A percentile compares a stretch with the other conserved stretches of the same genome.
phyloP scores from a whole-genome alignment of 2,113 vertebrate species.

The Perognathus longimembris region DNA sequence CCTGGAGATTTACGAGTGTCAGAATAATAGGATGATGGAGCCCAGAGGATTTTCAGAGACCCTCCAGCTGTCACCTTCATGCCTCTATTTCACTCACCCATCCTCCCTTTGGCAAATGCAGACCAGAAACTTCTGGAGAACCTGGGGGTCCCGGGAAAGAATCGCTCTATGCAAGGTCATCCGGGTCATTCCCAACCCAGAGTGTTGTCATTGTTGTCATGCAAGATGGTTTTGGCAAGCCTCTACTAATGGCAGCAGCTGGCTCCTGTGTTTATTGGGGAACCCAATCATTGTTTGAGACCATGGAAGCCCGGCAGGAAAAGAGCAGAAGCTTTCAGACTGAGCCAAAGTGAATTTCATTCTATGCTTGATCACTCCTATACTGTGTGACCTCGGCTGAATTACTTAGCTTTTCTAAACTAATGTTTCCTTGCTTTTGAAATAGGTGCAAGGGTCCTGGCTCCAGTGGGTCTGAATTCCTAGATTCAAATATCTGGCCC shows the following conservation, averaged over 20 bases:
- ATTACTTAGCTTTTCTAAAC: neutral
- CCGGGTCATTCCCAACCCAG: fast-evolving
- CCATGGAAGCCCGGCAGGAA: neutral
- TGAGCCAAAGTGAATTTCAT: neutral
- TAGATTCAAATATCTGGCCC: neutral
- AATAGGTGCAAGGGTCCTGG: neutral
- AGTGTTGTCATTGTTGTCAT: neutral
- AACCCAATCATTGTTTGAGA: neutral
- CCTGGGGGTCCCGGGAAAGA: neutral
- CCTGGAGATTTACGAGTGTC: neutral
- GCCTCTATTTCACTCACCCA: neutral
- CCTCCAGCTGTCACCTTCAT: neutral
- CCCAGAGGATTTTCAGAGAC: neutral
- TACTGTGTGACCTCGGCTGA: neutral
- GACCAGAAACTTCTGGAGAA: neutral
- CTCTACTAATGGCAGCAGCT: neutral
- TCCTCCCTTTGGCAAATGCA: neutral
- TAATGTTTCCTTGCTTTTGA: neutral
- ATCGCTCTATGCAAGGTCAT: neutral
- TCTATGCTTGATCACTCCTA: neutral
- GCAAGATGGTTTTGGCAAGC: neutral
- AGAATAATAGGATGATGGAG: neutral
- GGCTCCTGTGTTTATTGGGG: neutral
- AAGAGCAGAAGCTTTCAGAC: neutral
- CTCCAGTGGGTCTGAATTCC: neutral